These are phyloP conservation scores for Aromia moschata DNA, from an alignment of 2,888 invertebrate species.

Conservation along the genomic window DNA sequence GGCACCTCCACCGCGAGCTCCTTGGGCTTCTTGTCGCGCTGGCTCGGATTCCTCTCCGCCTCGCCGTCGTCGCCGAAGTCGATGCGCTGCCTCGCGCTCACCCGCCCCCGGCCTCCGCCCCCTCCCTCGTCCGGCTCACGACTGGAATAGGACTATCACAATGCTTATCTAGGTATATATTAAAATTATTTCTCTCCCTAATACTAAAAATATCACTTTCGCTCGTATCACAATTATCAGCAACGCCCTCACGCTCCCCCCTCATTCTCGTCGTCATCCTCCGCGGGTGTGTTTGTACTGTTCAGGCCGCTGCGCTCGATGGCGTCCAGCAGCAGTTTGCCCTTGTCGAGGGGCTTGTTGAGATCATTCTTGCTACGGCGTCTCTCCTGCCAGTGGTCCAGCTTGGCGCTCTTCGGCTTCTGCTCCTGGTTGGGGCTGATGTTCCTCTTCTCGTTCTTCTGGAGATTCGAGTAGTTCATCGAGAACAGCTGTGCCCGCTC, in stretches of 20 bases:
- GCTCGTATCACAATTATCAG: slow-evolving; percentile 57
- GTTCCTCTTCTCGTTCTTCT: slow-evolving; percentile 29
- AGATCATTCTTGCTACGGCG: slow-evolving; percentile 55
- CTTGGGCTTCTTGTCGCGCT: slow-evolving; percentile 12
- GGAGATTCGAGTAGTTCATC: slow-evolving; percentile 14
- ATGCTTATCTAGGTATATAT: slow-evolving; percentile 57
- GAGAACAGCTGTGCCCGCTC: slow-evolving; percentile 45
- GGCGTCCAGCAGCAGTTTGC: slow-evolving; percentile 59
- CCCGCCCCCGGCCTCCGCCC: slow-evolving; percentile 33
- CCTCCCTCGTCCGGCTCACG: slow-evolving; percentile 43
- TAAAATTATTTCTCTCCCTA: slow-evolving; percentile 58
- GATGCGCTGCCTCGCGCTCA: slow-evolving; percentile 54
- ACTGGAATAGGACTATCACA: slow-evolving; percentile 59
- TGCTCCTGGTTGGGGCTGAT: slow-evolving; percentile 30
- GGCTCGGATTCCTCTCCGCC: background rate
- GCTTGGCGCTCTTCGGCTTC: slow-evolving; percentile 33
- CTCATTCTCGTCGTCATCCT: slow-evolving; percentile 20
- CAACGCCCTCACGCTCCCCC: slow-evolving; percentile 55
- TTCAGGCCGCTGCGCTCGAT: slow-evolving; percentile 58
- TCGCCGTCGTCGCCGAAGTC: slow-evolving; percentile 52
- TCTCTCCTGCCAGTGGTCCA: slow-evolving; percentile 31
- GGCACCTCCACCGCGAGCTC: slow-evolving; percentile 65
- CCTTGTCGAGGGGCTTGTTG: slow-evolving; percentile 52
- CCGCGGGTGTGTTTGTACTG: slow-evolving; percentile 42
- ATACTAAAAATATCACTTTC: slow-evolving; percentile 62